Base-by-base conservation (phyloP, 23 tunicate species). In the Phallusia fumigata region DNA sequence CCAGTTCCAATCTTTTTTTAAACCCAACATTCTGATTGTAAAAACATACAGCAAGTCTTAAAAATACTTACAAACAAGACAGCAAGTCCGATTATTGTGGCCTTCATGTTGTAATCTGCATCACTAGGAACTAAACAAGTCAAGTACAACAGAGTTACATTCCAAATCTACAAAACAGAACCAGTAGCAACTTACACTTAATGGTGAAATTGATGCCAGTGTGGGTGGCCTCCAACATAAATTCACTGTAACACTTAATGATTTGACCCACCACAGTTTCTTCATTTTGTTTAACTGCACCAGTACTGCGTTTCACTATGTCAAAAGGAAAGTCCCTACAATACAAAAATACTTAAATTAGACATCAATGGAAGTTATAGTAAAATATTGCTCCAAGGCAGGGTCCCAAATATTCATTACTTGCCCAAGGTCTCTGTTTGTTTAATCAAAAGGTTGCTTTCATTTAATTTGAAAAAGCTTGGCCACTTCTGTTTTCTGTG, bases 321-420 rank as follows among this genome's bases (percentile, higher is more conserved):
- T 58, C 69, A 58, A 58, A 58, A 24, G 69, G 69, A 58, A 58
- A 58, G 28, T 58, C 69, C 69, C 69, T 58, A 13, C 3, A 58
- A 58, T 58, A 58, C 8, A 8, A 8, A 6, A 13, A 6, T 58
- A 5, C 26, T 1, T 58, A 58, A 58, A 58, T 58, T 22, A 51
- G 28, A 3, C 13, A 3, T 22, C 3, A 58, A 13, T 58, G 69
- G 8, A 21, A 8, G 13, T 1, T 22, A 58, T 3, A 6, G 13
- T 24, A 24, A 1, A 58, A 58, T 13, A 58, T 58, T 24, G 28
- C 26, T 58, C 16, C 69, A 58, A 58, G 69, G 13, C 3, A 40
- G n/a, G n/a, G n/a, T n/a, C n/a, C n/a, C n/a, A n/a, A n/a, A n/a
- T n/a, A n/a, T n/a, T n/a, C n/a, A n/a, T n/a, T n/a, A n/a, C n/a